phyloP scores from a whole-genome alignment of 2,113 vertebrate genomes.

The Dicerorhinus sumatrensis region DNA sequence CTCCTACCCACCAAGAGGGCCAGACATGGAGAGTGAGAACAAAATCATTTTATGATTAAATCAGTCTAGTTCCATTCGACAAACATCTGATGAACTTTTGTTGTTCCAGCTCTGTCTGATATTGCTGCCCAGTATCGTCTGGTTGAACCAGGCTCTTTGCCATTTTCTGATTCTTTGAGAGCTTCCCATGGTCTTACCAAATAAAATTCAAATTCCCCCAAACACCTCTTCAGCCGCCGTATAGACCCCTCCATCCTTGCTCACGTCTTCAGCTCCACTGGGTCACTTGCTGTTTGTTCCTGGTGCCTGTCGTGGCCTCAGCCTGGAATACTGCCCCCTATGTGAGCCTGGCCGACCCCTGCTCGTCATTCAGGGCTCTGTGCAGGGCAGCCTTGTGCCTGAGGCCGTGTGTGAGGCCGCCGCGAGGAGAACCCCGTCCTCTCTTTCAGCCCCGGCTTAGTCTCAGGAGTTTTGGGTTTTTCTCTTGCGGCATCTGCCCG shows the following conservation, averaged over 20 bases:
- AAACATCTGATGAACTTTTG: accelerated
- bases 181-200: not conserved
- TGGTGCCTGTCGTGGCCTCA: not conserved
- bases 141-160: not conserved
- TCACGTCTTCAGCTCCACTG: accelerated
- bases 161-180: not conserved
- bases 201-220: not conserved
- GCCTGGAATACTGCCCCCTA: too few species aligned
- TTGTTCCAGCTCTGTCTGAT: not conserved
- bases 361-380: not conserved
- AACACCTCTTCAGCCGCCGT: accelerated
- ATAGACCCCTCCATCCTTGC: not conserved
- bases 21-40: not conserved
- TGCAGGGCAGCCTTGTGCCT: not conserved
- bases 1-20: not conserved
- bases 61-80: not conserved
- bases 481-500: not conserved
- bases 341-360: not conserved
- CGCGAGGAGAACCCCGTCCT: not conserved
- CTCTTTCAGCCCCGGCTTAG: accelerated
- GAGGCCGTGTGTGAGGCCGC: too few species aligned
- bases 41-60: too few species aligned
- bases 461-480: not conserved
- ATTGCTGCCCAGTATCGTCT: not conserved
- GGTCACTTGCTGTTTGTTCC: too few species aligned